Percentiles rank a stretch among this genome's conserved stretches.
These are phyloP conservation scores for Macrobrachium rosenbergii DNA, from an alignment of 1,140 invertebrate species.

Conservation along the genomic window DNA sequence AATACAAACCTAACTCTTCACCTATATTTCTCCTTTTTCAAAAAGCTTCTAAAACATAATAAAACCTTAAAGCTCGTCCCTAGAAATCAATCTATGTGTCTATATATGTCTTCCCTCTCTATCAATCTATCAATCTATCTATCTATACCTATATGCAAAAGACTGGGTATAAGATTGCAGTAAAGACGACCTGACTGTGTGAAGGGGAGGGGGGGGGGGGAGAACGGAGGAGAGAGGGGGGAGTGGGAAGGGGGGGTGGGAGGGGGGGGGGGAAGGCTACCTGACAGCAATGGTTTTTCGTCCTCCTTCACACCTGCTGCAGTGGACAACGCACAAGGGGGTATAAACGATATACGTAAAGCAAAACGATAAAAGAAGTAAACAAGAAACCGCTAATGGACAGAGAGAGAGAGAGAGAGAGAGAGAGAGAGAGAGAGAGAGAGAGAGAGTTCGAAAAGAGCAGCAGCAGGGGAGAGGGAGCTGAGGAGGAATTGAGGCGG, in stretches of 20 bases:
- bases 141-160: slow-evolving; percentile 7
- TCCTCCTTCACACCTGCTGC: background rate
- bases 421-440: slow-evolving; percentile 11
- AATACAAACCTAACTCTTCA: no score
- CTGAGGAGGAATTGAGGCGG: background rate
- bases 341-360: background rate
- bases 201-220: background rate
- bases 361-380: background rate
- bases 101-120: background rate
- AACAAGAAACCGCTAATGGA: background rate
- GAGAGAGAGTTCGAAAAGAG: background rate
- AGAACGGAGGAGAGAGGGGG: background rate
- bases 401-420: slow-evolving; percentile 19
- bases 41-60: no score
- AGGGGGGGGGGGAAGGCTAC: background rate
- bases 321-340: background rate
- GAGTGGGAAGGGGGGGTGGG: background rate
- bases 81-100: background rate
- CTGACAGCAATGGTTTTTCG: slow-evolving; percentile 2
- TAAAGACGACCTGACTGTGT: background rate
- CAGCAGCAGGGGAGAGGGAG: no score
- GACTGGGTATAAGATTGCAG: background rate
- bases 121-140: slow-evolving; percentile 18
- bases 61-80: no score
- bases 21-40: no score